These are phyloP conservation scores for Lordiphosa stackelbergi DNA, from an alignment of 1,140 invertebrate species.

Conservation along the genomic window DNA sequence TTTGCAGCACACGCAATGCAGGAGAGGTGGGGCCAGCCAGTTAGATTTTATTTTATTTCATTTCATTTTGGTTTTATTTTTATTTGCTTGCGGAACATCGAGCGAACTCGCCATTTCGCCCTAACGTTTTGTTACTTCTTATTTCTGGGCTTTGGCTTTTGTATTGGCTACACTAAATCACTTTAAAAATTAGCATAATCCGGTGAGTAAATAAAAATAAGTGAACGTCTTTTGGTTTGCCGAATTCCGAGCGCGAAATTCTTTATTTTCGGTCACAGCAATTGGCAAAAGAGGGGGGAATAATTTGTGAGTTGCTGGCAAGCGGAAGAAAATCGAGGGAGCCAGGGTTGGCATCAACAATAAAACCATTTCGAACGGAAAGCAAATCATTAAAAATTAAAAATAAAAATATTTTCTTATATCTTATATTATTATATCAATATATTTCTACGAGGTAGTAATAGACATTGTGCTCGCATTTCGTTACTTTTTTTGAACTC, in stretches of 20 bases:
- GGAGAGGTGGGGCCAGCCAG: slow-evolving; percentile 28
- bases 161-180: slow-evolving; percentile 71
- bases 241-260: slow-evolving; percentile 29
- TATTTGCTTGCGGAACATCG: slow-evolving; percentile 28
- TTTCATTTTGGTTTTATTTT: slow-evolving; percentile 63
- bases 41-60: slow-evolving; percentile 64
- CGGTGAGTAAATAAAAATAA: slow-evolving; percentile 75
- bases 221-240: slow-evolving; percentile 53
- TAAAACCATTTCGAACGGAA: background rate
- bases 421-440: too few relatives aligned
- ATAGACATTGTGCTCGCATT: background rate
- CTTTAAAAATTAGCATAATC: slow-evolving; percentile 76
- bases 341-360: slow-evolving; percentile 3
- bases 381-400: too few relatives aligned
- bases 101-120: slow-evolving; percentile 25
- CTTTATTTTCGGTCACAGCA: slow-evolving; percentile 21
- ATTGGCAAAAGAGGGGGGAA: slow-evolving; percentile 2
- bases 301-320: slow-evolving; percentile 2
- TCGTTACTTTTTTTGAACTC: background rate
- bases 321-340: slow-evolving; percentile 1
- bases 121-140: slow-evolving; percentile 12
- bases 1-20: slow-evolving; percentile 62
- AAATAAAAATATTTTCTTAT: too few relatives aligned
- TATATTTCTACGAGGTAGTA: too few relatives aligned
- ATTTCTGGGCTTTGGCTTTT: slow-evolving; percentile 30